phyloP scores from a whole-genome alignment of 2,113 vertebrate species.

The Laticauda laticaudata region DNA sequence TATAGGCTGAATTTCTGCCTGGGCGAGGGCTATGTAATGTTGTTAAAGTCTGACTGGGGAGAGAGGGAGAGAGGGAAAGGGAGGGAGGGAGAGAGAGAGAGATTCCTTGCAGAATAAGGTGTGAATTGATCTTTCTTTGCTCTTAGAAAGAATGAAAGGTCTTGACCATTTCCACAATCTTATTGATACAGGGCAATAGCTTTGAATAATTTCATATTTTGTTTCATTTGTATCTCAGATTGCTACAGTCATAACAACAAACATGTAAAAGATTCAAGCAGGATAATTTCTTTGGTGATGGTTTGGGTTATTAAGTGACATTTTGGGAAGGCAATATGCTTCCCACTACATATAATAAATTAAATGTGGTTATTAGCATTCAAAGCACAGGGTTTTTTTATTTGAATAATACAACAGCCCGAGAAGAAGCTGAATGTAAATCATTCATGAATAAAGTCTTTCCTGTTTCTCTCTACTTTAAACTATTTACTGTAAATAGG shows the following conservation, averaged over 20 bases:
- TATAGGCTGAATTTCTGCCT: neutral
- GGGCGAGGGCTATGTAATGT: neutral
- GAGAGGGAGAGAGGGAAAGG: no score
- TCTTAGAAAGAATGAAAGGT: neutral
- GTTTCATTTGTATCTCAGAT: constrained; percentile 20
- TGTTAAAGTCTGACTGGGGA: neutral
- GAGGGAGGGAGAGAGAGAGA: neutral
- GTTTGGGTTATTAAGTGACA: constrained; percentile 36
- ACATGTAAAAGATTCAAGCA: constrained; percentile 26
- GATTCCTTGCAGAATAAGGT: neutral
- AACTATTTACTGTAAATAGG: constrained; percentile 60
- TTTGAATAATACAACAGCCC: constrained; percentile 54
- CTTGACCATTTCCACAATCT: neutral
- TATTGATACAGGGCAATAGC: neutral
- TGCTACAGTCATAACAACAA: neutral
- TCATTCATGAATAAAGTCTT: constrained; percentile 57
- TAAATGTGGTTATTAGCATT: constrained; percentile 54
- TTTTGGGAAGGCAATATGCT: constrained; percentile 4
- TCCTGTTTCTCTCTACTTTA: constrained; percentile 56
- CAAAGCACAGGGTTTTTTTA: constrained; percentile 26
- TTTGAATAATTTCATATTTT: constrained; percentile 29
- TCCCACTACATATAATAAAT: constrained; percentile 22
- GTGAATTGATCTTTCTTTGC: neutral
- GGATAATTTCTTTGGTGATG: constrained; percentile 16
- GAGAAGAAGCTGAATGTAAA: constrained; percentile 56